Evolutionary conservation across 2,113 vertebrate species (phyloP).

Genomic region (Nymphicus hollandicus): DNA sequence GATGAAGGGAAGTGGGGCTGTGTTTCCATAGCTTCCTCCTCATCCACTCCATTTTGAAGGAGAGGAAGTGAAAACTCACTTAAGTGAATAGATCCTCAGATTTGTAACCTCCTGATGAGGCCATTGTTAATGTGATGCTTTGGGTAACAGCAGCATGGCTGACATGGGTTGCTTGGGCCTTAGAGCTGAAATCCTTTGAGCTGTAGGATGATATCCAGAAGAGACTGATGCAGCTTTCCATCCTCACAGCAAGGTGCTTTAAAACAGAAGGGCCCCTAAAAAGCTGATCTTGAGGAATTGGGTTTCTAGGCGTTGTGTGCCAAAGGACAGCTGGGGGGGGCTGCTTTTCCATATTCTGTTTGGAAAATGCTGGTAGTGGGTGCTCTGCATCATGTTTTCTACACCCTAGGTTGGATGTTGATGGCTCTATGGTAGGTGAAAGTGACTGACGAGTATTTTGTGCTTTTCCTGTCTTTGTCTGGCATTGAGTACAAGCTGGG

Average conservation of each 20-base stretch:
- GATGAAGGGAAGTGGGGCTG: background rate
- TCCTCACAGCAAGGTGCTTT: background rate
- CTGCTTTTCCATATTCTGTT: rapidly evolving
- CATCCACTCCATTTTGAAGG: rapidly evolving
- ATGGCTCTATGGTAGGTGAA: background rate
- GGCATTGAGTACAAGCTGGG: background rate
- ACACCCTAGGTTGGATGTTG: rapidly evolving
- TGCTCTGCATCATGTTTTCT: rapidly evolving
- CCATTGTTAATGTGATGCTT: rapidly evolving
- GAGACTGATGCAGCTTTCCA: background rate
- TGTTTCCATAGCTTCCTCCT: rapidly evolving
- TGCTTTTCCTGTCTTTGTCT: background rate
- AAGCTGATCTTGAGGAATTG: background rate
- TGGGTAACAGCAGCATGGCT: background rate
- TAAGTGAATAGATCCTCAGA: rapidly evolving
- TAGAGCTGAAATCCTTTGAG: background rate
- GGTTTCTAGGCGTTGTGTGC: rapidly evolving
- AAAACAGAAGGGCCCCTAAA: background rate
- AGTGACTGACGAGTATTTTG: background rate
- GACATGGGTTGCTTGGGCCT: background rate
- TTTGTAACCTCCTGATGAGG: background rate
- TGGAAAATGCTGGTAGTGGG: rapidly evolving
- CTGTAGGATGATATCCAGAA: rapidly evolving
- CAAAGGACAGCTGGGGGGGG: rapidly evolving
- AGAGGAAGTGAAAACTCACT: background rate